Evolutionary conservation across 1,140 invertebrate genomes (phyloP), one percentile per base, ranked within the genome.

Genomic region (Venustaconcha ellipsiformis): DNA sequence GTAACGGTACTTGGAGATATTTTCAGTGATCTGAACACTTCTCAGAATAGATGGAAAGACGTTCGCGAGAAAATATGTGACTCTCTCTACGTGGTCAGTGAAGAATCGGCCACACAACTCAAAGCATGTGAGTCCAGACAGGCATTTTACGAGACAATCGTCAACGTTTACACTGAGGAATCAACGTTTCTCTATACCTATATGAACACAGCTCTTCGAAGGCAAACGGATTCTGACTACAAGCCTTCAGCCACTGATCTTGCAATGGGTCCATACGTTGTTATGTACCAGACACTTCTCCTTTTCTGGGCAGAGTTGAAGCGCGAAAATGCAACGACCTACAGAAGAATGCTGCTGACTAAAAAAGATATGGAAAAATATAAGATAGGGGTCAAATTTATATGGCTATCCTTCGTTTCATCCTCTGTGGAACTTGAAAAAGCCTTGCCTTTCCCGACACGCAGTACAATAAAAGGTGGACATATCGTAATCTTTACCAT

Each of bases 361-460:
- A 5, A 70, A 70, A 14, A 60, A 48, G 74, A 76, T 48, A 5
- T 60, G 15, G 20, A 69, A 55, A 76, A 63, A 57, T 76, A 76
- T 37, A 30, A 63, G 23, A 20, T 37, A 48, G 74, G 74, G 1
- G 70, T 68, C 1, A 68, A 20, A 13, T 76, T 76, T 57, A 55
- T 37, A 6, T 76, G 74, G 74, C 59, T 57, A 6, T 64, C 58
- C 18, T 26, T 76, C 37, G 59, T 70, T 14, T 76, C 74, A 18
- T 70, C 74, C 14, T 69, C 74, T 12, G 66, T 30, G 18, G 23
- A 69, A 13, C 15, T 37, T 12, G 30, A 30, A 15, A 57, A 70
- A 18, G 67, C 65, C 2, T 0, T 26, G n/a, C 11, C 65, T 12
- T 67, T 74, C 23, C 64, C 56, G 30, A 67, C 72, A 14, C 11